Percentiles rank a stretch among this genome's conserved stretches.
Evolutionary conservation across 2,113 vertebrate species (phyloP).

Genomic region (Pardalotus punctatus): DNA sequence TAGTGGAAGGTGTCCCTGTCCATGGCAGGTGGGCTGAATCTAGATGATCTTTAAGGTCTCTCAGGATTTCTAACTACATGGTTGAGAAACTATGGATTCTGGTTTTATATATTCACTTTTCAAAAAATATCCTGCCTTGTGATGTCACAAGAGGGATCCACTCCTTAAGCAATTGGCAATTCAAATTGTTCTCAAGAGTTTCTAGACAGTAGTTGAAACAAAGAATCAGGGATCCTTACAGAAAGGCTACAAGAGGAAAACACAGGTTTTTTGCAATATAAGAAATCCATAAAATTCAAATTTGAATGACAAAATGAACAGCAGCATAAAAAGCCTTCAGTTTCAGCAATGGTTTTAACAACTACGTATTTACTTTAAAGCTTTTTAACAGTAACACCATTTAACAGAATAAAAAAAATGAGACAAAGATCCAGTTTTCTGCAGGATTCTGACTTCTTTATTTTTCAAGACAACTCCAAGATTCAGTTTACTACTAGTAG

Average conservation of each 20-base stretch:
- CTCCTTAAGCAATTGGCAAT: background rate
- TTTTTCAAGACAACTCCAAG: background rate
- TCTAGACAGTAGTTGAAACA: background rate
- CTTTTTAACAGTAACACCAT: background rate
- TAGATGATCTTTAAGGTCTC: background rate
- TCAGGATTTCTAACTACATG: background rate
- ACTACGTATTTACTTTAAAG: background rate
- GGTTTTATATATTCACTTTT: background rate
- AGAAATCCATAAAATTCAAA: background rate
- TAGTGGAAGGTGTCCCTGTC: background rate
- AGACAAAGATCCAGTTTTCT: background rate
- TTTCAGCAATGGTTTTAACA: background rate
- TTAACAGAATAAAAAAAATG: background rate
- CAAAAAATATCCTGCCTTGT: background rate
- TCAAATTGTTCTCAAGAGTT: background rate
- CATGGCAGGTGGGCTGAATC: background rate
- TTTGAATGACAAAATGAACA: background rate
- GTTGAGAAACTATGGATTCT: background rate
- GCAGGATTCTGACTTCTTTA: rapidly evolving
- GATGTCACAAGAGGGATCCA: background rate
- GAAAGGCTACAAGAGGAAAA: background rate
- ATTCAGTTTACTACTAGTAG: background rate
- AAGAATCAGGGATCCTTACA: background rate
- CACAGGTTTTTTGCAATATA: rapidly evolving
- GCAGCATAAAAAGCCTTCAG: background rate